Conservation (phyloP, 1,140 invertebrate species). For the Ruditapes philippinarum region DNA sequence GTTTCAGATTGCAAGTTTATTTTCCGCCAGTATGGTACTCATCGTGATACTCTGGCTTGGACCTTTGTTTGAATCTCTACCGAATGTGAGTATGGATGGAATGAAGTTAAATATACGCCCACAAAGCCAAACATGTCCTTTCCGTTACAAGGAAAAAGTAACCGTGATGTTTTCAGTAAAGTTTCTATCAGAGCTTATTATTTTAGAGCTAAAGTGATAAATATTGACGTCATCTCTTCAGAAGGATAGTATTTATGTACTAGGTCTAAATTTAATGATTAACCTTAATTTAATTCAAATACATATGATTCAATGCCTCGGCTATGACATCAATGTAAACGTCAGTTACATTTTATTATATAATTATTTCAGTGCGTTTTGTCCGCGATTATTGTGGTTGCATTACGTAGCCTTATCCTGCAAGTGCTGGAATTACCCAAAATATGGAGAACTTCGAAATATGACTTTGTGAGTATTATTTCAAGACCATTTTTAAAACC, state of each 20-base stretch:
- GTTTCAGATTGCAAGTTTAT: constrained; percentile 80
- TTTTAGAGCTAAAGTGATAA: no score
- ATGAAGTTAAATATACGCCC: no score
- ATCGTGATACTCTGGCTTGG: constrained; percentile 84
- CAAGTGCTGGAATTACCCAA: constrained; percentile 86
- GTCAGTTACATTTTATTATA: not conserved
- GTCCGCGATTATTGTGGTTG: constrained; percentile 88
- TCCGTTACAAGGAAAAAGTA: no score
- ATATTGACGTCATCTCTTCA: no score
- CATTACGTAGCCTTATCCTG: constrained; percentile 87
- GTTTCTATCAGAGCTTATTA: no score
- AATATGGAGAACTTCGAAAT: constrained; percentile 86
- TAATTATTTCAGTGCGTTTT: constrained; percentile 81
- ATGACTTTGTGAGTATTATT: constrained; percentile 85
- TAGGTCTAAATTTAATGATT: no score
- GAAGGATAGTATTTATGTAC: no score
- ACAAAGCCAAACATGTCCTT: no score
- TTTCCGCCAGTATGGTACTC: constrained; percentile 81
- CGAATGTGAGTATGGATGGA: constrained; percentile 78
- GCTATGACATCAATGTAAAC: not conserved
- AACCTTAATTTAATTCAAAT: no score
- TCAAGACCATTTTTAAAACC: no score
- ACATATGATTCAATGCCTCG: not conserved
- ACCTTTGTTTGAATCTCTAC: constrained; percentile 82
- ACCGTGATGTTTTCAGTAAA: no score